Conservation (phyloP, 2,888 invertebrate genomes). For the Tinea trinotella region DNA sequence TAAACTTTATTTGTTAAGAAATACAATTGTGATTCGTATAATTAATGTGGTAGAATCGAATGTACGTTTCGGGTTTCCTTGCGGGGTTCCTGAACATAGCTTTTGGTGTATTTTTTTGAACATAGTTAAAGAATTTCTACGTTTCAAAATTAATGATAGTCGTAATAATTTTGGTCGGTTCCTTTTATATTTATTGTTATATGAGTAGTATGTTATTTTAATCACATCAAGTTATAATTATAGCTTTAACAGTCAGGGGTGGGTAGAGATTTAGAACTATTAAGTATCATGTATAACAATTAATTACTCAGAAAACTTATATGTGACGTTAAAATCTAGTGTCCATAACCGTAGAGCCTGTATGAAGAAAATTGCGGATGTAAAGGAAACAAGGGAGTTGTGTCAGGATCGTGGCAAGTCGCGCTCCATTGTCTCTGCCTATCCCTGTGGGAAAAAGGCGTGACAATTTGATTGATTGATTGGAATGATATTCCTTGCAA, state of each 20-base stretch:
- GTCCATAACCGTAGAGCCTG: too few relatives aligned
- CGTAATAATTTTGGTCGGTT: conserved; percentile 36
- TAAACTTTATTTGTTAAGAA: neutral
- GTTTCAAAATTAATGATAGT: conserved; percentile 53
- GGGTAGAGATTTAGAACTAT: too few relatives aligned
- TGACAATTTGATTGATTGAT: too few relatives aligned
- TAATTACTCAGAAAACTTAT: too few relatives aligned
- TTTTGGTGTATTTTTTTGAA: conserved; percentile 54
- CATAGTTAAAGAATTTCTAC: conserved; percentile 48
- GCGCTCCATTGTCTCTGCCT: too few relatives aligned
- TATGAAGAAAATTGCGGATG: too few relatives aligned
- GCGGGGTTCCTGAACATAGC: conserved; percentile 25
- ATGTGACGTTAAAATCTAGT: too few relatives aligned
- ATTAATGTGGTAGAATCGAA: neutral
- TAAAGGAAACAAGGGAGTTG: too few relatives aligned
- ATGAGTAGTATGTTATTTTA: neutral
- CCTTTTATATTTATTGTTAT: neutral
- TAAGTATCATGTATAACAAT: too few relatives aligned
- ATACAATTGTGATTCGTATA: neutral
- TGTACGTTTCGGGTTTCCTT: conserved; percentile 36
- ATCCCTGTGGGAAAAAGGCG: too few relatives aligned
- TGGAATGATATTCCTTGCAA: too few relatives aligned
- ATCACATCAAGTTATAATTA: neutral
- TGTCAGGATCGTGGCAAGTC: too few relatives aligned
- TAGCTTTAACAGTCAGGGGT: neutral